Evolutionary conservation across 2,113 vertebrate genomes (phyloP), one percentile per base, ranked within the genome.

Genomic region (Lagopus leucura): DNA sequence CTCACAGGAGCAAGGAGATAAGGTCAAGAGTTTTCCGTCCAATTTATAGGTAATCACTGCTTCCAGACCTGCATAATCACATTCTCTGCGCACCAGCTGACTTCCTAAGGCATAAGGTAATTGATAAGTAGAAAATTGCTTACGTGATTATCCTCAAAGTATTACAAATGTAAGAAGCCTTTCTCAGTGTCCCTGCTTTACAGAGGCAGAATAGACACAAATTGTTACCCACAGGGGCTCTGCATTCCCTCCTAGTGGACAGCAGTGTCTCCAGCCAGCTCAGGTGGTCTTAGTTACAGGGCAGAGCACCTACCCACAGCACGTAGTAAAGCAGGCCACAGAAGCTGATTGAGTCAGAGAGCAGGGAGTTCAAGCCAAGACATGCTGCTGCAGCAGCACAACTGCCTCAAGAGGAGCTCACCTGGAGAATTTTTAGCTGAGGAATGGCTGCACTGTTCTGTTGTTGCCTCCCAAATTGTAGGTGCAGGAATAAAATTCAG

Each of bases 11-110:
- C n/a, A 54, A 76, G 58, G 67, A 92, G 60, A 67, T 74, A 83
- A 91, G 72, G 80, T 94, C 82, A 88, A 91, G 86, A 58, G 84
- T 75, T 89, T 92, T 66, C 72, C 86, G 84, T 90, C 66, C 0
- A 0, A 50, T 89, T 54, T 76, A 32, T 11, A 6, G n/a, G 60
- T 70, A 71, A 55, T 20, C 28, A 15, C 18, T 38, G 28, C 79
- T 91, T 85, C 42, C 82, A 67, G 77, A 38, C 63, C 48, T 19
- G 64, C 21, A 21, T 76, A 86, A 92, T 85, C 71, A 89, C 32
- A 85, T 79, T 89, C 12, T n/a, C 45, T 74, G 42, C 36, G 42
- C 42, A 40, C 38, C 42, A 74, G 55, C 34, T 77, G 58, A 89
- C 82, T 94, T 96, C 82, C 84, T 80, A 58, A 82, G 34, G 55